phyloP scores from a whole-genome alignment of 2,888 invertebrate species.

The Troglohyphantes excavatus region DNA sequence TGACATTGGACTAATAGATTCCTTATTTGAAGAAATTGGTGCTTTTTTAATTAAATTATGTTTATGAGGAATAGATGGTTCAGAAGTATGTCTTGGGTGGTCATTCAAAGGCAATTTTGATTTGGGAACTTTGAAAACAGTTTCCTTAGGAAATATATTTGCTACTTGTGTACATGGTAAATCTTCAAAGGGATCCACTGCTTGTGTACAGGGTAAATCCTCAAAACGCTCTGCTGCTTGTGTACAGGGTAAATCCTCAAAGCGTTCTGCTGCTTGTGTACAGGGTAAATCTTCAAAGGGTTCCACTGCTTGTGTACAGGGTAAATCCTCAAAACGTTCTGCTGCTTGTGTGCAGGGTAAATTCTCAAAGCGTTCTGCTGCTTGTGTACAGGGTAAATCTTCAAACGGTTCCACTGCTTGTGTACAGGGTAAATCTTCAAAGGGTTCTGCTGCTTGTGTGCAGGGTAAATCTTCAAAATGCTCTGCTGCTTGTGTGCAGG shows the following conservation, averaged over 20 bases:
- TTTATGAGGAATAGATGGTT: not conserved
- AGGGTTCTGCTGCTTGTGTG: not conserved
- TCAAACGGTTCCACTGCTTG: not conserved
- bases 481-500: not conserved
- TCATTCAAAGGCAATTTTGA: too few relatives aligned
- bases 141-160: not conserved
- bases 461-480: not conserved
- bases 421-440: constrained; percentile 7
- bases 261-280: not conserved
- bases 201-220: constrained; percentile 36
- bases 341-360: not conserved
- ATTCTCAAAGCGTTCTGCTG: not conserved
- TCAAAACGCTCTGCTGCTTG: not conserved
- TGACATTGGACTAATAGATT: not conserved
- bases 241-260: constrained; percentile 24
- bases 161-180: constrained; percentile 28
- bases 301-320: constrained; percentile 13
- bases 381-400: not conserved
- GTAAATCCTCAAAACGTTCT: not conserved
- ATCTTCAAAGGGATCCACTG: not conserved
- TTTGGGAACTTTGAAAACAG: too few relatives aligned
- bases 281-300: constrained; percentile 7
- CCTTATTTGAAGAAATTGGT: too few relatives aligned
- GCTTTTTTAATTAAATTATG: too few relatives aligned
- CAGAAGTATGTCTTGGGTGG: not conserved